A percentile compares a stretch with the other conserved stretches of the same genome.
phyloP scores from a whole-genome alignment of 1,140 invertebrate genomes.

The Ceratitis capitata region DNA sequence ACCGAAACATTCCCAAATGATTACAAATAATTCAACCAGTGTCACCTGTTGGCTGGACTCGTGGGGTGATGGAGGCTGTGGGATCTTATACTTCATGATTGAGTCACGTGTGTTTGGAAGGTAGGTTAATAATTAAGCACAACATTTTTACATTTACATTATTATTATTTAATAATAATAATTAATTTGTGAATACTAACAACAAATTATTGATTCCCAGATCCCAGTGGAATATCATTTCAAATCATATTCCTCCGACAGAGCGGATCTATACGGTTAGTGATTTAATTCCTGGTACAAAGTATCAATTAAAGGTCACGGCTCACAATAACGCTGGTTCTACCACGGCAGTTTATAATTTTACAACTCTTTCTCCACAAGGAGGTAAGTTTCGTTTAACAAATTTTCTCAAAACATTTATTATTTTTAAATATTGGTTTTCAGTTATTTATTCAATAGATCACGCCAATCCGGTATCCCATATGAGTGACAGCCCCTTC shows the following conservation, averaged over 20 bases:
- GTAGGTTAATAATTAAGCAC: too few relatives aligned
- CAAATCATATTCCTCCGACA: constrained; percentile 78
- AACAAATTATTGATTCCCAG: constrained; percentile 42
- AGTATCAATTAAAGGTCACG: constrained; percentile 86
- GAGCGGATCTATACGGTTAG: constrained; percentile 82
- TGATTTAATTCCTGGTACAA: constrained; percentile 84
- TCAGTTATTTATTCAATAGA: constrained; percentile 69
- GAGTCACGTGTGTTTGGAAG: constrained; percentile 69
- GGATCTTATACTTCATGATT: constrained; percentile 86
- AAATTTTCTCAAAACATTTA: background rate
- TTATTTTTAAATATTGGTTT: background rate
- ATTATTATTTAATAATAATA: constrained; percentile 16
- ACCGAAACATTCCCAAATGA: constrained; percentile 83
- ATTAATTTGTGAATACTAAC: background rate
- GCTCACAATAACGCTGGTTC: constrained; percentile 94
- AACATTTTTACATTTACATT: background rate
- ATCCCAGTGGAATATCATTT: constrained; percentile 76
- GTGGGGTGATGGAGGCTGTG: constrained; percentile 90
- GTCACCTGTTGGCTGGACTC: constrained; percentile 88
- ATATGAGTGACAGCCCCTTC: constrained; percentile 72
- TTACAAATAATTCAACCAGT: constrained; percentile 87
- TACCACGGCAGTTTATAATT: constrained; percentile 86
- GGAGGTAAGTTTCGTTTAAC: constrained; percentile 70
- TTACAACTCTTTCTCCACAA: constrained; percentile 79
- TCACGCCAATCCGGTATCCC: constrained; percentile 70